Evolutionary conservation across 2,113 vertebrate species (phyloP), one percentile per base, ranked within the genome.

Genomic region (Indicator indicator): DNA sequence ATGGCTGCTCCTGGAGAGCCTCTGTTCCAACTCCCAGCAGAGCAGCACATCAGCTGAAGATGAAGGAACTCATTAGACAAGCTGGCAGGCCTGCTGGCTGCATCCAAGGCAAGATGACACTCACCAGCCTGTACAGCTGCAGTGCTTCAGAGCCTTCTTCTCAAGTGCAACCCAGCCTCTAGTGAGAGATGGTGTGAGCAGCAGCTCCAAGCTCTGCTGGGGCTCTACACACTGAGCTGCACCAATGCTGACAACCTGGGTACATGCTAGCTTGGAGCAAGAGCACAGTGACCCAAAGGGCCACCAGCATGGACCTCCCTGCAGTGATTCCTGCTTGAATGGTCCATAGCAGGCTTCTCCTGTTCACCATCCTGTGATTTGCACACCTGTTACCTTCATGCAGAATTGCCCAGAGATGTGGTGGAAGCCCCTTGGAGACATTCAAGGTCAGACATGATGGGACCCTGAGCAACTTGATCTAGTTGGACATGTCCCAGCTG

Each of bases 11-110:
- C 85, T 5, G 44, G 38, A 86, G 58, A 84, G 71, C 26, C 70
- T 89, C 83, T 74, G 62, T 68, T 94, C 84, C 92, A 80, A 60
- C 83, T 90, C 91, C 93, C 86, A 78, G 82, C 36, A 73, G 87
- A 89, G 75, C 78, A 71, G 50, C 68, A 50, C 78, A n/a, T 77
- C 95, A 94, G 72, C 71, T 0, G 1, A 87, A 93, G 84, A 96
- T 38, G 87, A 93, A 97, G 84, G 64, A 77, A 20, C 68, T 89
- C 69, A 42, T 92, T 69, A 92, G 78, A 76, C 68, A 58, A 74
- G 84, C 84, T 1, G 3, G 70, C 55, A 92, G 64, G 55, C 74
- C 67, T 9, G 33, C 86, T 82, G 93, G 40, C 68, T 73, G 89
- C 72, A 91, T 89, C 64, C 89, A 85, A 40, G 62, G n/a, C 69